Conservation (phyloP, 2,113 vertebrate genomes). For the Elaphurus davidianus region DNA sequence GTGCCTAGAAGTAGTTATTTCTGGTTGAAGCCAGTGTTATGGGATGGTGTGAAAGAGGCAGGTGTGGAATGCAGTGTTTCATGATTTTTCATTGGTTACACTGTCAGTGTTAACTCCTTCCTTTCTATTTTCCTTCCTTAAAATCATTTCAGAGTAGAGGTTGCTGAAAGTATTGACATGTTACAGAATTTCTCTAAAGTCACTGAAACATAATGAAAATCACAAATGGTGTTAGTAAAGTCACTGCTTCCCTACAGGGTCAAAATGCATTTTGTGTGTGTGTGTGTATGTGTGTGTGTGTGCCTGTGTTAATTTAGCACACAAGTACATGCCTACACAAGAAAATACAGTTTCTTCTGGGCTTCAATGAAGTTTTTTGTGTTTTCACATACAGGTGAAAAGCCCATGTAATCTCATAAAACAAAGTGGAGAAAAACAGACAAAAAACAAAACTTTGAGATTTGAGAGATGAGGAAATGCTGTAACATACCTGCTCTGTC, state of each 20-base stretch:
- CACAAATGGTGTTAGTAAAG: conserved; percentile 60
- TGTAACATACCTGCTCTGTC: background rate
- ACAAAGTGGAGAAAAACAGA: background rate
- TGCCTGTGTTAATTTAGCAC: background rate
- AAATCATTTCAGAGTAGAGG: conserved; percentile 51
- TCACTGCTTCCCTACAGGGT: conserved; percentile 20
- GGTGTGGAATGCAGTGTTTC: background rate
- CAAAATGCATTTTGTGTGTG: background rate
- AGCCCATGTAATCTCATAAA: background rate
- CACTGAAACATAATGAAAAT: conserved; percentile 67
- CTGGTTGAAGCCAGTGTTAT: background rate
- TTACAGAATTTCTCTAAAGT: conserved; percentile 68
- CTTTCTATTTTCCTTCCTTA: background rate
- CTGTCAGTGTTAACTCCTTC: background rate
- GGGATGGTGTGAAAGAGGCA: background rate
- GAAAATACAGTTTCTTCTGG: background rate
- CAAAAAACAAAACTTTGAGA: background rate
- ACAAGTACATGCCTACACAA: background rate
- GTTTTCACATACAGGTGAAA: background rate
- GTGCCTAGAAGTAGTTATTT: background rate
- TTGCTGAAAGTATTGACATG: conserved; percentile 35
- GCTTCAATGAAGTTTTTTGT: background rate
- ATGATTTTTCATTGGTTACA: background rate
- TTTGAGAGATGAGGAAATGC: background rate
- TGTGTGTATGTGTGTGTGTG: background rate